These are phyloP conservation scores for Aleiodes leptofemur DNA, from an alignment of 2,888 invertebrate genomes.

Conservation along the genomic window DNA sequence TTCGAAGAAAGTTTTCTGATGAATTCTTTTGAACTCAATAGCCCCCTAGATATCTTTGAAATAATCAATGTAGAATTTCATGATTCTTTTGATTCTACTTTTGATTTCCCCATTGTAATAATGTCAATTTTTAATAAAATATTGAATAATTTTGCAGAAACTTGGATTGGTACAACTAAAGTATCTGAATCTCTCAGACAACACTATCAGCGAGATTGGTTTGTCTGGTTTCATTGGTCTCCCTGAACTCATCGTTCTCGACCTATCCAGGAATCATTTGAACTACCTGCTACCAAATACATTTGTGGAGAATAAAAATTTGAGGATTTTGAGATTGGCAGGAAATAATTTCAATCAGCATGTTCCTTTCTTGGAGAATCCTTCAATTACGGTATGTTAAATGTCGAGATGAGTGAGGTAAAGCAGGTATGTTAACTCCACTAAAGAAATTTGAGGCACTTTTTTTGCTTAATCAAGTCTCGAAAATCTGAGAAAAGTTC, in stretches of 20 bases:
- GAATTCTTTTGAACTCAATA: too few species aligned
- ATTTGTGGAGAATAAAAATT: conserved; percentile 68
- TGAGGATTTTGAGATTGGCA: conserved; percentile 67
- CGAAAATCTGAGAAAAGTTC: neutral
- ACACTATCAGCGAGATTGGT: conserved; percentile 74
- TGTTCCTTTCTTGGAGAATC: conserved; percentile 65
- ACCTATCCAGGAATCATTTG: conserved; percentile 75
- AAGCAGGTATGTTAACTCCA: too few species aligned
- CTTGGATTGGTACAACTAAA: conserved; percentile 68
- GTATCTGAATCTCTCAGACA: conserved; percentile 74
- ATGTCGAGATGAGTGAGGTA: neutral
- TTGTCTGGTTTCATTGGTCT: conserved; percentile 75
- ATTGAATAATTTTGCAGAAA: conserved; percentile 57
- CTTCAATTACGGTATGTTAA: conserved; percentile 63
- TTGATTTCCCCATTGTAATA: too few species aligned
- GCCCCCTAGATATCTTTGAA: too few species aligned
- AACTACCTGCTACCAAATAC: conserved; percentile 72
- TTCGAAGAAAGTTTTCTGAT: too few species aligned
- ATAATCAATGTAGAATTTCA: conserved; percentile 4
- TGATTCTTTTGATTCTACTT: too few species aligned
- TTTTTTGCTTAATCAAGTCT: too few species aligned
- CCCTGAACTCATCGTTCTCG: conserved; percentile 74
- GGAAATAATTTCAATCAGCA: conserved; percentile 69
- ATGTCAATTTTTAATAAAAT: neutral
- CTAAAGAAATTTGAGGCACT: too few species aligned